Base-by-base conservation (phyloP, 64 coral and sea anemone genomes). In the Pachyseris speciosa region DNA sequence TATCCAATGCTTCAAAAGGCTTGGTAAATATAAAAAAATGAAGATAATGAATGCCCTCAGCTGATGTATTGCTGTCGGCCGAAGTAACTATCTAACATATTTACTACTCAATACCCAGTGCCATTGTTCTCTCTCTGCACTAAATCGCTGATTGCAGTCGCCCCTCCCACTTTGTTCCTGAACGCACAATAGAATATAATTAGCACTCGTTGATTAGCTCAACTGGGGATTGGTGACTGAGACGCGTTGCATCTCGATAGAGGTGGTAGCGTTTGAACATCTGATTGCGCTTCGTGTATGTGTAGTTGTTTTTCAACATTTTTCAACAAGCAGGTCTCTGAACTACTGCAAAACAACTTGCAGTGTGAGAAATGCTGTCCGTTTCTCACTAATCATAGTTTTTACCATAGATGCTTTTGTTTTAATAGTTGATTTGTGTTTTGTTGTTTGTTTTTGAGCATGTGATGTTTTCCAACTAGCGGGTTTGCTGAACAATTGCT, bases 361-460 rank as follows among this genome's bases (percentile, higher is more conserved):
- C 72, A 17, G 72, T 42, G 72, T 75, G 72, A 75, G 72, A 75
- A 75, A 75, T 75, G 74, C 74, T 40, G 74, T 78, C 64, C 64
- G 59, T 24, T 64, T 10, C 59, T 1, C 26, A 64, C 9, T 25
- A 27, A 64, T 25, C 16, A 55, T 64, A 64, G 60, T 64, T 64
- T 64, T 25, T 64, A 64, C 24, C 27, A 2, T 64, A 64, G 60
- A 27, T n/a, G 37, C 68, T 15, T 72, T 72, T 72, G 34, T 39
- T 72, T 38, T 72, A 72, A 40, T 8, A 72, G 68, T 41, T 72
- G 68, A 22, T 72, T 72, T 72, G 68, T 72, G 60, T 72, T 72
- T 33, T 72, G 60, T 25, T 64, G 60, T 64, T 64, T 64, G 60
- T 64, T 64, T 64, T 64, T 30, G 60, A 64, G n/a, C 27, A 64